Conservation (phyloP, 2,113 vertebrate genomes). For the Ascaphus truei region DNA sequence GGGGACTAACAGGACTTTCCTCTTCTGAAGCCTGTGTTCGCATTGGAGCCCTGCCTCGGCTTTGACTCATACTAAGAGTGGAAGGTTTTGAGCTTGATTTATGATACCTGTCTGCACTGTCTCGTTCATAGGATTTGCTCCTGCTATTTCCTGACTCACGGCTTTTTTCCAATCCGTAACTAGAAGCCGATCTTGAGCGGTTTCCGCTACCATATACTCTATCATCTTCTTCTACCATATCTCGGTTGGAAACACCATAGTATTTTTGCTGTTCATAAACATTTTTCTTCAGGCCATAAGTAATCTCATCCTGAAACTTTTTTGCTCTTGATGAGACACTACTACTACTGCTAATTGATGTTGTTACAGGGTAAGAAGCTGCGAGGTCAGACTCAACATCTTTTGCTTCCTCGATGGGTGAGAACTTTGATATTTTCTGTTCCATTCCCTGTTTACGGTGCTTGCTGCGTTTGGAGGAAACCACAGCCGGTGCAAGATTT, state of each 20-base stretch:
- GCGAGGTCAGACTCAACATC: constrained; percentile 94
- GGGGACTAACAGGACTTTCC: constrained; percentile 89
- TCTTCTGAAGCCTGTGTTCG: constrained; percentile 90
- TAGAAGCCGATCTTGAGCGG: constrained; percentile 78
- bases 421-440: constrained; percentile 97
- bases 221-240: constrained; percentile 85
- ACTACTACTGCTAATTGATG: constrained; percentile 73
- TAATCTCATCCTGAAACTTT: constrained; percentile 87
- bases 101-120: constrained; percentile 80
- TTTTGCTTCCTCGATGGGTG: constrained; percentile 95
- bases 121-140: constrained; percentile 90
- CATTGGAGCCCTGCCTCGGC: constrained; percentile 80
- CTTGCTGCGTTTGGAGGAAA: constrained; percentile 93
- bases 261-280: constrained; percentile 93
- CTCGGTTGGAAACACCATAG: constrained; percentile 76
- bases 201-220: constrained; percentile 71
- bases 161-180: constrained; percentile 86
- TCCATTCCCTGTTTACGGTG: constrained; percentile 97
- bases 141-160: constrained; percentile 73
- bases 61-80: constrained; percentile 64
- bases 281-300: constrained; percentile 87
- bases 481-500: constrained; percentile 84
- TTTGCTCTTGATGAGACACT: constrained; percentile 83
- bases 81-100: constrained; percentile 72
- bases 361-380: constrained; percentile 77